These are phyloP conservation scores for Neuroterus valhalla DNA, from an alignment of 1,140 invertebrate genomes.

Conservation along the genomic window DNA sequence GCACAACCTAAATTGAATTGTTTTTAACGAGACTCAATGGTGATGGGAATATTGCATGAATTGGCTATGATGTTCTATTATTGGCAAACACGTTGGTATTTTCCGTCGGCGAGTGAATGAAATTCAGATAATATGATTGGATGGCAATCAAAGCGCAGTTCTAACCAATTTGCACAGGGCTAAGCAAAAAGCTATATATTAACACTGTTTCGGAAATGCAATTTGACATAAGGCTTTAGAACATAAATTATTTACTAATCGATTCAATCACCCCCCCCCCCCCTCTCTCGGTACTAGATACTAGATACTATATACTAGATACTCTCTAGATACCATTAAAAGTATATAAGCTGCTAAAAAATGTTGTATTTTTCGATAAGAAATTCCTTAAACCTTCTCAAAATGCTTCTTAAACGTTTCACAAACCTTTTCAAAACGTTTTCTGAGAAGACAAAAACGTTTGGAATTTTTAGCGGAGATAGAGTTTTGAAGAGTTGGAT, in stretches of 20 bases:
- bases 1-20: not conserved
- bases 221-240: not conserved
- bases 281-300: too few relatives aligned
- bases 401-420: too few relatives aligned
- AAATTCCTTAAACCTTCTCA: too few relatives aligned
- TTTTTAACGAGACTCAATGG: not conserved
- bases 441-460: too few relatives aligned
- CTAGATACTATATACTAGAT: too few relatives aligned
- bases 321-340: too few relatives aligned
- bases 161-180: not conserved
- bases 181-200: not conserved
- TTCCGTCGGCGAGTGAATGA: slow-evolving; percentile 21
- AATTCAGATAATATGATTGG: slow-evolving; percentile 28
- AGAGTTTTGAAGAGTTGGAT: too few relatives aligned
- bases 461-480: too few relatives aligned
- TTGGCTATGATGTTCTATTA: slow-evolving; percentile 6
- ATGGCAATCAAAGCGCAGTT: slow-evolving; percentile 12
- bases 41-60: not conserved
- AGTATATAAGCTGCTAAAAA: too few relatives aligned
- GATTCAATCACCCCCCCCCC: slow-evolving; percentile 5
- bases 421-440: too few relatives aligned
- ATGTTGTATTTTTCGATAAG: too few relatives aligned
- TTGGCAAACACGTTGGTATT: slow-evolving; percentile 17
- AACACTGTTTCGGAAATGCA: not conserved
- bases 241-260: not conserved